Evolutionary conservation across 35 echinoderm and acorn worm species (phyloP).

Genomic region (Amphiura filiformis): DNA sequence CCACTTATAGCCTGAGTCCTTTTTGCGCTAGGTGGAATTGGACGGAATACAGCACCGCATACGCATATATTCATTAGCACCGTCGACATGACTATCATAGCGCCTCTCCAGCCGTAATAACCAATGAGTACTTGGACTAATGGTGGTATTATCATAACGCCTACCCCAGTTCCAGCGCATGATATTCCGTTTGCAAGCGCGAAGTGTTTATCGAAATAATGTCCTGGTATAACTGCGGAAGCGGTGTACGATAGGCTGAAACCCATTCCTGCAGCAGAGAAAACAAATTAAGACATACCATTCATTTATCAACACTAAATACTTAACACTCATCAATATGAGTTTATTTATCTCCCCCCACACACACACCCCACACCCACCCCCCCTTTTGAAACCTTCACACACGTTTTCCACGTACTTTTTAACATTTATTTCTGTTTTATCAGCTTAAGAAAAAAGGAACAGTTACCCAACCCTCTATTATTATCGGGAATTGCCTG

Average conservation of each 20-base stretch:
- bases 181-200: constrained; percentile 41
- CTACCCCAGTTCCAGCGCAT: constrained; percentile 20
- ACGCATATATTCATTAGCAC: constrained; percentile 27
- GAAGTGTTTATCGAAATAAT: constrained; percentile 37
- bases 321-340: no score
- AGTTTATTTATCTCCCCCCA: no score
- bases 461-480: no score
- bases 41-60: not conserved
- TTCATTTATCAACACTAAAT: no score
- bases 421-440: no score
- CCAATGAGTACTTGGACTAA: constrained; percentile 25
- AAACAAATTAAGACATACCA: constrained; percentile 5
- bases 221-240: not conserved
- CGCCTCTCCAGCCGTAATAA: constrained; percentile 35
- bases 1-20: no score
- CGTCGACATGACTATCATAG: constrained; percentile 19
- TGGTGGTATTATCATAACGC: constrained; percentile 34
- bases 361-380: no score
- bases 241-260: constrained; percentile 20
- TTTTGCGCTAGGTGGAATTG: not conserved
- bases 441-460: no score
- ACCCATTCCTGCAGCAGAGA: constrained; percentile 24
- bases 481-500: no score
- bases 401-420: no score
- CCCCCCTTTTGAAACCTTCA: no score